Base-by-base conservation (phyloP, 2,888 invertebrate species). In the Drosophila pseudotalamancana region DNA sequence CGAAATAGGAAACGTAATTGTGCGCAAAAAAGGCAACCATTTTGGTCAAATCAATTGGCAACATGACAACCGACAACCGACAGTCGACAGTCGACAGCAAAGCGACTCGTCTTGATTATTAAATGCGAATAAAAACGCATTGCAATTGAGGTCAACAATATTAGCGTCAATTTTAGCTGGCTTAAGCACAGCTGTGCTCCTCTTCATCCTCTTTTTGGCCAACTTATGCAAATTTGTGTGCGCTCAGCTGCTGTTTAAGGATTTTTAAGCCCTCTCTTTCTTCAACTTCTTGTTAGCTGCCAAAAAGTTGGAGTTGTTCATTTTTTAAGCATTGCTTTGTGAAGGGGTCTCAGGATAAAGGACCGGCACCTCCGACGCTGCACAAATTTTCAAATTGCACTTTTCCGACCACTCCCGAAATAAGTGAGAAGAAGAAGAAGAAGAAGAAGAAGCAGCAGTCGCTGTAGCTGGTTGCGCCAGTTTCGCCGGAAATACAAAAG, bases 401-500 rank as follows among this genome's bases (percentile, higher is more conserved):
- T 85, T 82, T 82, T 87, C 82, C 88, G 87, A 59, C 65, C 43
- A 27, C 40, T 18, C 1, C 21, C 5, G 19, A 35, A n/a, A n/a
- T n/a, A n/a, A n/a, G n/a, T n/a, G n/a, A 31, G 6, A 1, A 40
- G 23, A 8, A 14, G 14, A 14, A 31, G 37, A 51, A 39, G 12
- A 39, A 25, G 21, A 14, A 14, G 11, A 43, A 40, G 27, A 25
- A 55, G 32, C 8, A 14, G 34, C 4, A 32, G 32, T 16, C 3
- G 34, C 14, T 9, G 34, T 16, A 12, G 34, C 14, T 34, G 16
- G 14, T 50, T 53, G 50, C 74, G 63, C 70, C 74, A 74, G 62
- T 65, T 80, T 67, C n/a, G 77, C 42, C 87, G 88, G 83, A 84
- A 77, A 84, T 84, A 88, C 83, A 84, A 84, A 80, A 80, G 88